Evolutionary conservation across 2,888 invertebrate genomes (phyloP), one percentile per base, ranked within the genome.

Genomic region (Ochlodes sylvanus): DNA sequence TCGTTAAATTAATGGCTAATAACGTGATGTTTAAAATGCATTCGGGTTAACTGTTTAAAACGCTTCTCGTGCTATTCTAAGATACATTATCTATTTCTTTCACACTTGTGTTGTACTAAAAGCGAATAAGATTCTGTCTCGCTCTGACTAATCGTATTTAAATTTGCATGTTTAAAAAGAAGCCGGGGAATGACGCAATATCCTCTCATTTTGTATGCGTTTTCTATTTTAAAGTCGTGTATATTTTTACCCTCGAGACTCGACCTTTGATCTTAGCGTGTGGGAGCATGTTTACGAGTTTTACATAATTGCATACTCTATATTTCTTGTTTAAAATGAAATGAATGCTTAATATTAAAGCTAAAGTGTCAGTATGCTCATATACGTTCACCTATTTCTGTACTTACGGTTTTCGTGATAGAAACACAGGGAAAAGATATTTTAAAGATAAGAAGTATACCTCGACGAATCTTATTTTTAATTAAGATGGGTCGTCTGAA

Each of bases 101-200:
- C 38, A 54, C 41, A 15, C 54, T 19, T 41, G 7, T 60, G 3
- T 9, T n/a, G 6, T 4, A 15, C 15, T 19, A 12, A 9, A 38
- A 17, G 19, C 6, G 21, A 17, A 1, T 15, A 62, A 19, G 1
- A 0, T 21, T 63, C 77, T 69, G 21, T 82, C 82, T 73, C 79
- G 67, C 71, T 84, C 77, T 55, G 70, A 74, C 78, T 83, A 83
- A 86, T 85, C 83, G 79, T 76, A 84, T 87, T 84, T 80, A 82
- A 84, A 86, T 86, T 85, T 86, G 82, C 86, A 86, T 87, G 79
- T 85, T 83, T 82, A 80, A 87, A 86, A 84, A 85, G 82, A 75
- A 77, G 75, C 72, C 71, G 71, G 73, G 73, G 72, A 77, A 76
- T 75, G 74, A 77, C 80, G 83, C 82, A 81, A 84, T 85, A 82